These are phyloP conservation scores for Drosophila incognita DNA, from an alignment of 2,888 invertebrate species.

Conservation along the genomic window DNA sequence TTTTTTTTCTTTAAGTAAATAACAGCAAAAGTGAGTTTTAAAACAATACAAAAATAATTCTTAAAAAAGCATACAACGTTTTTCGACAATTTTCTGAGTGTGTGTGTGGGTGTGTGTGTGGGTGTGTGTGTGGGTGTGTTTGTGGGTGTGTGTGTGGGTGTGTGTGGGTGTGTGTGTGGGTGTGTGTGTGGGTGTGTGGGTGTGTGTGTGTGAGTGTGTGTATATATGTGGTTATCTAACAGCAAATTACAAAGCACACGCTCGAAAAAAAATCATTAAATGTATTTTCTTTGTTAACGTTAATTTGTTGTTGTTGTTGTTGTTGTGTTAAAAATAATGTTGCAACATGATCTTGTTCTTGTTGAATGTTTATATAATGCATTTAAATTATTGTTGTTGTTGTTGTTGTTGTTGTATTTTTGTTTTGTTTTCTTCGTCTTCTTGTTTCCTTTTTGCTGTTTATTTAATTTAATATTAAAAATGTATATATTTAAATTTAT, in stretches of 20 bases:
- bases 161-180: neutral
- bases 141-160: conserved; percentile 3
- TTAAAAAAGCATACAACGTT: conserved; percentile 21
- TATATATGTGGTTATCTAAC: conserved; percentile 13
- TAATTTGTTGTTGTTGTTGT: conserved; percentile 23
- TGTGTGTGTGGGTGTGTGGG: conserved; percentile 11
- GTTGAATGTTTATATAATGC: conserved; percentile 16
- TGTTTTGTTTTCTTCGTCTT: conserved; percentile 12
- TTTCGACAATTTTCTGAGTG: neutral
- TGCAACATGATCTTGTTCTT: neutral
- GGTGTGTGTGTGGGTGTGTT: conserved; percentile 3
- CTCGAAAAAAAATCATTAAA: conserved; percentile 23
- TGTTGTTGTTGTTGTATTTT: conserved; percentile 25
- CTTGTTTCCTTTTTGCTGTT: conserved; percentile 44
- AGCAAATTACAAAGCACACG: conserved; percentile 57
- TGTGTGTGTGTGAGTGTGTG: conserved; percentile 4
- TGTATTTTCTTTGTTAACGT: conserved; percentile 20
- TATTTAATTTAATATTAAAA: conserved; percentile 69
- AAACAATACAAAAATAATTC: conserved; percentile 7
- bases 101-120: conserved; percentile 1
- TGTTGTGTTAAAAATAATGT: conserved; percentile 51
- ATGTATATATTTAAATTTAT: conserved; percentile 72
- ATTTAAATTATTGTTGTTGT: conserved; percentile 44
- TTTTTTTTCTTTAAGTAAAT: conserved; percentile 14
- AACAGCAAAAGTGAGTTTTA: conserved; percentile 36